Evolutionary conservation across 2,797 vertebrate species (phyloP).

Genomic region (Epinephelus awoara): DNA sequence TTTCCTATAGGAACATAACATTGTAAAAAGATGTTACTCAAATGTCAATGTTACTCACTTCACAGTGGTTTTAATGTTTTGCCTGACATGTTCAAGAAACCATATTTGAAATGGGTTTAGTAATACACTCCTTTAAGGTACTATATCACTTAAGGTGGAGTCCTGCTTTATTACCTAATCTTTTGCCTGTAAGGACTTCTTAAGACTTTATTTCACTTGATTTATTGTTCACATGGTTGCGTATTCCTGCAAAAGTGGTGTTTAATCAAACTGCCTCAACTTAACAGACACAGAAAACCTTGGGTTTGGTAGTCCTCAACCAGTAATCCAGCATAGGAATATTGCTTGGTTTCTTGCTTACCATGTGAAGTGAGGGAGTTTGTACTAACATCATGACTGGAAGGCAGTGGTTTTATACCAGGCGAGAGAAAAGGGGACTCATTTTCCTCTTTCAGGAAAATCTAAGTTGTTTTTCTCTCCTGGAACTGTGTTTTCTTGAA

Average conservation of each 20-base stretch:
- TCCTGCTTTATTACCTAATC: background rate
- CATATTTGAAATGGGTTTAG: too few species aligned
- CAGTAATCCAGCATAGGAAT: background rate
- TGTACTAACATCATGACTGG: background rate
- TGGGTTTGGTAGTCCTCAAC: background rate
- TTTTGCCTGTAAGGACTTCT: background rate
- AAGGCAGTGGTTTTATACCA: background rate
- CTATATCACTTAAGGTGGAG: too few species aligned
- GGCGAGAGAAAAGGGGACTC: background rate
- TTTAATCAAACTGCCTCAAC: background rate
- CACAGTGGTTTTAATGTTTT: too few species aligned
- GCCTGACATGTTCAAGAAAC: too few species aligned
- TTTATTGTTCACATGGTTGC: background rate
- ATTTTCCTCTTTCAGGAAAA: background rate
- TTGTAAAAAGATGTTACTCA: too few species aligned
- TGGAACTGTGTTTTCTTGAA: constrained; percentile 10
- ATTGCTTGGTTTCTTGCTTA: background rate
- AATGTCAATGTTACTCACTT: too few species aligned
- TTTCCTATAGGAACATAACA: too few species aligned
- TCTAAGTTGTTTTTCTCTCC: background rate
- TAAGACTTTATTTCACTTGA: background rate
- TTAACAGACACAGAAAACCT: background rate
- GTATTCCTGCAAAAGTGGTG: background rate
- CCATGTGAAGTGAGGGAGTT: background rate
- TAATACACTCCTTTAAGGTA: too few species aligned